phyloP scores from a whole-genome alignment of 2,888 invertebrate genomes.

The Polyommatus icarus region DNA sequence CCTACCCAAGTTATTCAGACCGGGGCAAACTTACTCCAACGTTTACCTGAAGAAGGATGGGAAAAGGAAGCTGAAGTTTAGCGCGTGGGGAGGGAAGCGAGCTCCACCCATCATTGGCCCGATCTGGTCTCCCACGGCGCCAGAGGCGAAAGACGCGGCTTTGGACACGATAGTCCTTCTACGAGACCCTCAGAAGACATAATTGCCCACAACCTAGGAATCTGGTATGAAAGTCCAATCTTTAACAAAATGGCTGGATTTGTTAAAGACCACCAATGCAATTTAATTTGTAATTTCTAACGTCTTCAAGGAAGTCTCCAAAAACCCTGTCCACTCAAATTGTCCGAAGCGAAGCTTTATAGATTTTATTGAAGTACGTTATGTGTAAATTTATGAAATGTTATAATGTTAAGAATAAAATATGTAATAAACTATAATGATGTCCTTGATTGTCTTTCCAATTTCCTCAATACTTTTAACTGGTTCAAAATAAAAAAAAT shows the following conservation, averaged over 20 bases:
- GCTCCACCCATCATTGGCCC: conserved; percentile 74
- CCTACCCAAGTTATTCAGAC: conserved; percentile 60
- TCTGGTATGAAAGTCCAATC: conserved; percentile 41
- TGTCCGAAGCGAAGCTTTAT: background rate
- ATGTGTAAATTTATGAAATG: conserved; percentile 8
- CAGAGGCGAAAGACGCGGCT: conserved; percentile 57
- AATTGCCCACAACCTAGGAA: conserved; percentile 1
- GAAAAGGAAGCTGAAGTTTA: conserved; percentile 73
- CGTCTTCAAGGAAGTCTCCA: background rate
- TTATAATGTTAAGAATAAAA: conserved; percentile 12
- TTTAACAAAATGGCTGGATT: conserved; percentile 60
- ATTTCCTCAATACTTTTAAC: background rate
- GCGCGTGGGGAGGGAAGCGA: conserved; percentile 73
- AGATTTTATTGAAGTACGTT: background rate
- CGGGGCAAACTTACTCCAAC: conserved; percentile 66
- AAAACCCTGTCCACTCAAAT: background rate
- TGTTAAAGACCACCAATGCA: conserved; percentile 48
- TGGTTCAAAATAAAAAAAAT: too few species aligned
- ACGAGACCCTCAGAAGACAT: conserved; percentile 42
- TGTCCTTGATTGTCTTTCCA: conserved; percentile 6
- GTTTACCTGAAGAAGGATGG: conserved; percentile 70
- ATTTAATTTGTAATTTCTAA: conserved; percentile 32
- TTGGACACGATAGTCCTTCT: conserved; percentile 62
- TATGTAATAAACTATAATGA: conserved; percentile 4
- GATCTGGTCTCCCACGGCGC: conserved; percentile 66